A percentile compares a stretch with the other conserved stretches of the same genome.
Conservation (phyloP, 2,113 vertebrate species). For the Vanacampus margaritifer region DNA sequence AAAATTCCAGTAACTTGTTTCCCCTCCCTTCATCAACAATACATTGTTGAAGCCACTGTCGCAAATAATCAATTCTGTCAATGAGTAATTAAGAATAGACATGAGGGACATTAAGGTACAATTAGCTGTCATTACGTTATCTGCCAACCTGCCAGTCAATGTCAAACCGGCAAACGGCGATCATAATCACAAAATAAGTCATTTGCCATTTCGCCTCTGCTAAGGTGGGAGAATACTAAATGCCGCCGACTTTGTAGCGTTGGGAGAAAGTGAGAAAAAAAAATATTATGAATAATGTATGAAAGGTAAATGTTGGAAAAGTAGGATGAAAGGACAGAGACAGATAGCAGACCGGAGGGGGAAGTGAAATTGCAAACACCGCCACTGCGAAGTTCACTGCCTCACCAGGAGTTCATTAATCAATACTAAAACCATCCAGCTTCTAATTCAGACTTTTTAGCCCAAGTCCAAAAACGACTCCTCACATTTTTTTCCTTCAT, state of each 20-base stretch:
- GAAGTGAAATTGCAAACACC: constrained; percentile 32
- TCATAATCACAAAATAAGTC: constrained; percentile 28
- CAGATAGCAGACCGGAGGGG: constrained; percentile 20
- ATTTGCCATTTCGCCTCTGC: constrained; percentile 35
- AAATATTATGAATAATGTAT: constrained; percentile 14
- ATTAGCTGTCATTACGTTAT: constrained; percentile 42
- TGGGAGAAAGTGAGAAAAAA: constrained; percentile 25
- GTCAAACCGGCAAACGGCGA: constrained; percentile 24
- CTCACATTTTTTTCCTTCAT: constrained; percentile 12
- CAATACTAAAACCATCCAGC: constrained; percentile 42
- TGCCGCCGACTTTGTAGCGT: constrained; percentile 13
- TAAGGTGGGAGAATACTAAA: constrained; percentile 20
- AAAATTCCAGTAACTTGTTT: neutral
- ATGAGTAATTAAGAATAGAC: constrained; percentile 32
- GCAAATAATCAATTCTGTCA: neutral
- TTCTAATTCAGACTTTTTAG: constrained; percentile 35
- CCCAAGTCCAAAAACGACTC: constrained; percentile 15
- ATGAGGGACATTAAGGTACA: constrained; percentile 19
- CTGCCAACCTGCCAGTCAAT: constrained; percentile 25
- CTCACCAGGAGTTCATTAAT: constrained; percentile 42
- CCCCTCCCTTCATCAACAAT: neutral
- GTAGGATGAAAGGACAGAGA: constrained; percentile 15
- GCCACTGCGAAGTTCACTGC: constrained; percentile 24
- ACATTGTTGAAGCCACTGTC: neutral
- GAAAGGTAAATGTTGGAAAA: constrained; percentile 6